Evolutionary conservation across 2,113 vertebrate species (phyloP), one percentile per base, ranked within the genome.

Genomic region (Cynopterus brachyotis): DNA sequence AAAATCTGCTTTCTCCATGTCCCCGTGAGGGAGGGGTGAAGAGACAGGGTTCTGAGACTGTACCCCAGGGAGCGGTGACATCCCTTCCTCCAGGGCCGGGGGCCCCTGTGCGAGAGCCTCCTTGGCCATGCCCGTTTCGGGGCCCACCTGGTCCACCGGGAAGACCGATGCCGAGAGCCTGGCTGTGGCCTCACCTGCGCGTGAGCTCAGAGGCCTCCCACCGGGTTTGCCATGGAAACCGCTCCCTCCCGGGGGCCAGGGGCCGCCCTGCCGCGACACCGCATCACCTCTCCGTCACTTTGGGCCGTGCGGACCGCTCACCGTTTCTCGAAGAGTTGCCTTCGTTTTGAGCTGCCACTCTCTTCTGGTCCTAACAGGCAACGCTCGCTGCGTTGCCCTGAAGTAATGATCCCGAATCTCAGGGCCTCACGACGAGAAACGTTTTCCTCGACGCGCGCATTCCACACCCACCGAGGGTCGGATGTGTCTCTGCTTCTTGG

Each of bases 201-300:
- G 37, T 80, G 37, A 40, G 35, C 83, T 69, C 37, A 55, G 2
- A 35, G 40, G 57, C 50, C 85, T 89, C 53, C 55, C 4, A 73
- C 50, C 17, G 59, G n/a, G n/a, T 22, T 37, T 73, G 64, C 6
- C 11, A 9, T 40, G 19, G 32, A 59, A 66, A 22, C 45, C 15
- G 5, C 62, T 53, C 17, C 64, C 62, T 17, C 19, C n/a, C 0
- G 28, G 70, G 45, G 60, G 10, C 66, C 35, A 8, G 1, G 47
- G 13, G 70, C 53, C 75, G 79, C 45, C 24, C 64, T 17, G 19
- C 53, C 66, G 69, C 75, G 80, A 6, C 67, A 17, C 42, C 87
- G 94, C 90, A 97, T 92, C 78, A 47, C 55, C 24, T 89, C 20
- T 47, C 62, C 37, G 70, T 72, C 76, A 9, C 67, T 94, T 91